Conservation (phyloP, 2,888 invertebrate genomes). For the Liopterus haemorrhoidalis region DNA sequence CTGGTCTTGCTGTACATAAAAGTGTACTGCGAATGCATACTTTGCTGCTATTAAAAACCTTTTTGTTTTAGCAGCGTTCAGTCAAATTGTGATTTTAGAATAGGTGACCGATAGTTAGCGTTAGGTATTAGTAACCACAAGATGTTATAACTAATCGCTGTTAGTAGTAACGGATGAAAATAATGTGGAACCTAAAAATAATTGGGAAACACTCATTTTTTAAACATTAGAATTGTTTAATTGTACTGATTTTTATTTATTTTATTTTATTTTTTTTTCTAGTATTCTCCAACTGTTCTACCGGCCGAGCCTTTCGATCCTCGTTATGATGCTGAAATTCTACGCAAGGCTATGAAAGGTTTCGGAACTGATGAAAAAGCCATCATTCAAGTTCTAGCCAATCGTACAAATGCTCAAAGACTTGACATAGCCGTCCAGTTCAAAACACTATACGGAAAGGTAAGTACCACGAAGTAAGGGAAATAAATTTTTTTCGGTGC, state of each 20-base stretch:
- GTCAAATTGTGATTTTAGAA: too few relatives aligned
- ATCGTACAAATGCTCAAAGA: constrained; percentile 79
- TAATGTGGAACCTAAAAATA: too few relatives aligned
- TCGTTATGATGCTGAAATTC: constrained; percentile 68
- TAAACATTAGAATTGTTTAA: not conserved
- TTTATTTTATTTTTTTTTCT: constrained; percentile 35
- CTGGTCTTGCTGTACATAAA: too few relatives aligned
- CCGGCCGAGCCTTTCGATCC: constrained; percentile 74
- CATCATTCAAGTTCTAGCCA: constrained; percentile 77
- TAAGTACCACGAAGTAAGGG: constrained; percentile 39
- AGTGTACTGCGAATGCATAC: too few relatives aligned
- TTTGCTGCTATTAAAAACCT: too few relatives aligned
- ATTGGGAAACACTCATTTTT: not conserved
- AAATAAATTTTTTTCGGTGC: not conserved
- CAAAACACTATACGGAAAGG: constrained; percentile 84
- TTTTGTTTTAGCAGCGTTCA: too few relatives aligned
- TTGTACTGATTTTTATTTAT: not conserved
- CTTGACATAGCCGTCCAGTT: constrained; percentile 74
- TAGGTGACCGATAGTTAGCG: too few relatives aligned
- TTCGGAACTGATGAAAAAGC: constrained; percentile 87
- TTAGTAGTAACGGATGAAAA: too few relatives aligned
- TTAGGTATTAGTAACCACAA: too few relatives aligned
- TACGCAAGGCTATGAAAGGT: constrained; percentile 90
- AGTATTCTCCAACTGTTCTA: constrained; percentile 70
- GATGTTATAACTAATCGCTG: too few relatives aligned